Base-by-base conservation (phyloP, 1,140 invertebrate genomes). In the Papilio glaucus region DNA sequence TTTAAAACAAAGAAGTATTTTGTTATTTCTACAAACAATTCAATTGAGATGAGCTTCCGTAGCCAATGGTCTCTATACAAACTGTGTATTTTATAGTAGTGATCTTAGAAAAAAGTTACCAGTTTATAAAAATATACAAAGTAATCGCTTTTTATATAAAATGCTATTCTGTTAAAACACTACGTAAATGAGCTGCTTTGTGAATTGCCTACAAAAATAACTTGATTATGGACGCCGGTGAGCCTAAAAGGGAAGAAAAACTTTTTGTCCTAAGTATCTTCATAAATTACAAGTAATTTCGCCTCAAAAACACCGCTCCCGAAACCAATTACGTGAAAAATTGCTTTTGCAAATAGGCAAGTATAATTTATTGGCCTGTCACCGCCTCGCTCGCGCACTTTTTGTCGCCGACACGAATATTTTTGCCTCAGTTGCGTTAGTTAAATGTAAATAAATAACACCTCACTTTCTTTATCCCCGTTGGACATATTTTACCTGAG, bases 211-310 rank as follows among this genome's bases (percentile, higher is more conserved):
- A 1, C 49, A 10, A 53, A 49, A 53, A 12, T 15, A 12, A 53
- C 18, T 53, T 53, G 8, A 53, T 53, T 49, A 49, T 21, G 0
- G 15, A 2, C 9, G 45, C n/a, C 45, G 15, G 9, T 9, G 45
- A 2, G 7, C 6, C 18, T 21, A 12, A 53, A 53, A 26, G 24
- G 3, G 21, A 21, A 53, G 9, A 53, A 24, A 65, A 65, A 65
- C 7, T 12, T 15, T 65, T 65, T 41, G 18, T 65, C 33, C 37
- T 8, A 10, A 65, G 62, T 65, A 65, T 65, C 62, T 65, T 39
- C 62, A 65, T 65, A 65, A 65, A 65, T 65, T 39, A 65, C 62
- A 41, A 65, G 62, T 65, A 65, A 65, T 39, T 65, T 65, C n/a
- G 33, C 62, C 33, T 39, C 33, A 38, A 65, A 65, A 65, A 65